Percentiles rank a stretch among this genome's conserved stretches.
These are phyloP conservation scores for Ectemnius lituratus DNA, from an alignment of 2,888 invertebrate species.

Conservation along the genomic window DNA sequence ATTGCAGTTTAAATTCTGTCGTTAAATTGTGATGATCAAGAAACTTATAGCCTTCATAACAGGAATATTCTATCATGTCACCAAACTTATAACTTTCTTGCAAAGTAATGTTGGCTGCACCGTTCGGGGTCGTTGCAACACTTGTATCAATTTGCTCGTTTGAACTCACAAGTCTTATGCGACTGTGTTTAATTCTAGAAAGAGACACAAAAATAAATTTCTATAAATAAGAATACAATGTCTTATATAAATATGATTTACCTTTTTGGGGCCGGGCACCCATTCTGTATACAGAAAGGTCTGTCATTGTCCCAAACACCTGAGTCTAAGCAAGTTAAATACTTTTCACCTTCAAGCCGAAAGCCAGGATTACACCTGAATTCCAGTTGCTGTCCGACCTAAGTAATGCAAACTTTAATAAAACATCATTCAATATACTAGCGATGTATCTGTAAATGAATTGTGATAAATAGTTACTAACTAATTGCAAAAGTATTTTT, in stretches of 20 bases:
- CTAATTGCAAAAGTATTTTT: not conserved
- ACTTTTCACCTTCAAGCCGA: slow-evolving; percentile 76
- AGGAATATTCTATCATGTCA: slow-evolving; percentile 61
- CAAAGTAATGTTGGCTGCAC: slow-evolving; percentile 3
- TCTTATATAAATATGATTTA: slow-evolving; percentile 20
- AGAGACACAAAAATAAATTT: not conserved
- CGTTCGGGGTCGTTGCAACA: not conserved
- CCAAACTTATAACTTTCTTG: slow-evolving; percentile 52
- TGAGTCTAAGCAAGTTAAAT: slow-evolving; percentile 80
- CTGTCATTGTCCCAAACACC: slow-evolving; percentile 79
- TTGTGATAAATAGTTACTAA: not conserved
- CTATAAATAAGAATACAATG: not conserved
- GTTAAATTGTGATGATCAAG: slow-evolving; percentile 53
- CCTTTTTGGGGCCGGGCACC: slow-evolving; percentile 74
- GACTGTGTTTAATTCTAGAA: slow-evolving; percentile 57
- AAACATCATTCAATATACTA: not conserved
- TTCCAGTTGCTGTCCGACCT: slow-evolving; percentile 79
- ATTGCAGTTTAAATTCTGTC: slow-evolving; percentile 70
- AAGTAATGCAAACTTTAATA: slow-evolving; percentile 14
- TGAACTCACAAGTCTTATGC: slow-evolving; percentile 33
- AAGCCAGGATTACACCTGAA: slow-evolving; percentile 79
- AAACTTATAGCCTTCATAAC: slow-evolving; percentile 66
- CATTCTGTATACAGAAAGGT: slow-evolving; percentile 76
- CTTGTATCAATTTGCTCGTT: slow-evolving; percentile 17
- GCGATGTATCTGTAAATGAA: not conserved